Percentiles rank a stretch among this genome's conserved stretches.
Evolutionary conservation across 2,113 vertebrate species (phyloP).

Genomic region (Epinephelus lanceolatus): DNA sequence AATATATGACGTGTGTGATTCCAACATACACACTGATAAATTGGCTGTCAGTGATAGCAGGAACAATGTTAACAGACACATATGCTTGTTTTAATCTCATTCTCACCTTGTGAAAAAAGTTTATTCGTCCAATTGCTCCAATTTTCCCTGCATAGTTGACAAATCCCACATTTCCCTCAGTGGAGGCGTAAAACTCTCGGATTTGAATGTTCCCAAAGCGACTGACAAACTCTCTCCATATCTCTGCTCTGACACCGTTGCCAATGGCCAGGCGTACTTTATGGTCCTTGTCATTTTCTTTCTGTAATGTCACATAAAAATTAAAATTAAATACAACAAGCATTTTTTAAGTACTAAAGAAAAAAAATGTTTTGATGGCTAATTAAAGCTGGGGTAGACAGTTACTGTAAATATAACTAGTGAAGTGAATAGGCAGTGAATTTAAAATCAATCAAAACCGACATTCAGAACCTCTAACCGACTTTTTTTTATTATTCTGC

Average conservation of each 20-base stretch:
- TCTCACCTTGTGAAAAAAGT: conserved; percentile 87
- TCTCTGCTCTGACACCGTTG: conserved; percentile 89
- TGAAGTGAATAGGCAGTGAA: no score
- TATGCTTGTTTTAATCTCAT: neutral
- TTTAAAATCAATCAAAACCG: no score
- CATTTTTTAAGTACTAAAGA: conserved; percentile 2
- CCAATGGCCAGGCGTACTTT: conserved; percentile 88
- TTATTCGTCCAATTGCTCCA: conserved; percentile 88
- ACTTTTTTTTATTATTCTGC: no score
- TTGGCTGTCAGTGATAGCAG: neutral
- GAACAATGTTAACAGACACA: neutral
- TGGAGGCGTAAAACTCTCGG: conserved; percentile 91
- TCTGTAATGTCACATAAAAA: conserved; percentile 75
- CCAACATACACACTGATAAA: neutral
- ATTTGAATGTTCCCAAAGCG: conserved; percentile 89
- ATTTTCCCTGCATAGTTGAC: conserved; percentile 89
- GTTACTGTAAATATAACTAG: no score
- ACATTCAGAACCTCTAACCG: no score
- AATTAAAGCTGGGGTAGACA: no score
- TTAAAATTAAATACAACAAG: neutral
- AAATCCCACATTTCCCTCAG: conserved; percentile 91
- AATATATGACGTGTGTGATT: neutral
- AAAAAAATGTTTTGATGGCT: neutral
- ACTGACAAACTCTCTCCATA: conserved; percentile 90
- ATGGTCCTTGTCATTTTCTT: conserved; percentile 87